These are phyloP conservation scores for Trachymyrmex septentrionalis DNA, from an alignment of 1,140 invertebrate genomes.

Conservation along the genomic window DNA sequence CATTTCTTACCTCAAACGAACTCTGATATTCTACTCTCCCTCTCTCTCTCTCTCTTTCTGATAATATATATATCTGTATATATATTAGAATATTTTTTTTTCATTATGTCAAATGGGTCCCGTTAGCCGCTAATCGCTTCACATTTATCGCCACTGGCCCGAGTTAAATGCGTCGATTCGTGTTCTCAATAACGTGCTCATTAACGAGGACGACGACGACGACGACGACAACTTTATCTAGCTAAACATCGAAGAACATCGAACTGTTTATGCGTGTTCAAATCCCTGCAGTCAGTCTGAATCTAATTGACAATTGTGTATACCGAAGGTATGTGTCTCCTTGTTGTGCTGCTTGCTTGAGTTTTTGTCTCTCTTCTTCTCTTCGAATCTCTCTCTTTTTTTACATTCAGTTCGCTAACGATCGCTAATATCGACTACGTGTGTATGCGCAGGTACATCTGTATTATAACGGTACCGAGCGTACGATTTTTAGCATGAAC, in stretches of 20 bases:
- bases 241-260: slow-evolving; percentile 81
- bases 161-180: slow-evolving; percentile 50
- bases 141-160: slow-evolving; percentile 51
- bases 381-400: slow-evolving; percentile 33
- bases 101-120: slow-evolving; percentile 50
- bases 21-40: slow-evolving; percentile 5
- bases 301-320: slow-evolving; percentile 86
- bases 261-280: slow-evolving; percentile 82
- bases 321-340: slow-evolving; percentile 80
- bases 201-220: slow-evolving; percentile 63
- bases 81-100: slow-evolving; percentile 50
- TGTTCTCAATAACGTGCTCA: slow-evolving; percentile 43
- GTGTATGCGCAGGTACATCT: slow-evolving; percentile 26
- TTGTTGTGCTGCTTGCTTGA: slow-evolving; percentile 61
- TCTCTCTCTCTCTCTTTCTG: slow-evolving; percentile 5
- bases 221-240: slow-evolving; percentile 78
- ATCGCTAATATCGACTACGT: slow-evolving; percentile 62
- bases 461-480: slow-evolving; percentile 37
- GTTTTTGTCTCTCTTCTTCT: slow-evolving; percentile 46
- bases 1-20: slow-evolving; percentile 17
- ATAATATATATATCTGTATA: slow-evolving; percentile 36
- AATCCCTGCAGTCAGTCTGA: slow-evolving; percentile 86
- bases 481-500: slow-evolving; percentile 32
- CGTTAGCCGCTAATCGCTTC: slow-evolving; percentile 57
- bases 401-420: slow-evolving; percentile 62